Evolutionary conservation across 2,113 vertebrate species (phyloP), one percentile per base, ranked within the genome.

Genomic region (Brachypteracias leptosomus): DNA sequence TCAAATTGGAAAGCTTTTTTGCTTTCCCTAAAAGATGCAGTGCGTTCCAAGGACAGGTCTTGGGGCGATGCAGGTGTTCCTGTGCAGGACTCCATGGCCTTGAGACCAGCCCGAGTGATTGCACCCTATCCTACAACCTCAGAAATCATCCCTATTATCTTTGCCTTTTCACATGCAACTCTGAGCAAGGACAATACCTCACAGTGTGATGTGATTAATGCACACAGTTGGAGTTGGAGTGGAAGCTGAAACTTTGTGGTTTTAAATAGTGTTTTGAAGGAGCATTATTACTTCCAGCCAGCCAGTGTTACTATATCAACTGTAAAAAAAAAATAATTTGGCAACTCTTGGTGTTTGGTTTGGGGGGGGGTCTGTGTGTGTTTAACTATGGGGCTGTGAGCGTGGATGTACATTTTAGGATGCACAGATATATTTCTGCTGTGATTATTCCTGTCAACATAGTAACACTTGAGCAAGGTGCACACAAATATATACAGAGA

Each of bases 371-470:
- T 22, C 33, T 25, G 16, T 29, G 19, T 10, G 35, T 26, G 46
- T 28, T 1, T 8, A 4, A 25, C 21, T 7, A 3, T 1, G 49
- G 58, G 40, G 9, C 52, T 52, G 33, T 8, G 51, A 70, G 46
- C 19, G 1, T 2, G 3, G 31, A 2, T n/a, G 3, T 3, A 1
- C 11, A 4, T 24, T 17, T 13, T 11, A 3, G 66, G 65, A 20
- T 26, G 7, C 68, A 13, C 38, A 16, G 17, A 10, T 19, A 6
- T 28, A 7, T 70, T 70, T 24, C 5, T 10, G 3, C 19, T 21
- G 74, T 17, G 24, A 20, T 19, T 28, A 7, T 36, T 47, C 42
- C 67, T 31, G 79, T 72, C 46, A 75, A 51, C 67, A 52, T 68
- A 94, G 93, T 9, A 83, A 85, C 70, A 3, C 72, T 46, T 63